Evolutionary conservation across 1,140 invertebrate species (phyloP), one percentile per base, ranked within the genome.

Genomic region (Hycleus cichorii): DNA sequence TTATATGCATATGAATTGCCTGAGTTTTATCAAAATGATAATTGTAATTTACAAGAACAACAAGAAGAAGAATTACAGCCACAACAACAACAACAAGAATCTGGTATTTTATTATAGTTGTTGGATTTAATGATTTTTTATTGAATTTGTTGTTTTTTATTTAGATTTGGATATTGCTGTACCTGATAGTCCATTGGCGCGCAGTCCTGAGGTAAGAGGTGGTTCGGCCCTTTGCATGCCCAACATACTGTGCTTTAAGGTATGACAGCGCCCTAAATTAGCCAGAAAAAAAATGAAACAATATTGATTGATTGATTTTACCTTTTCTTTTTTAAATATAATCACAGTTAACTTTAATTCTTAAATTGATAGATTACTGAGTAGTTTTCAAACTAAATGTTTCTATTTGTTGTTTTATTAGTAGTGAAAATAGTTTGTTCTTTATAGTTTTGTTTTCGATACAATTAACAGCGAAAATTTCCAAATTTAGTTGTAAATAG

Each of bases 181-280:
- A 59, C 66, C 57, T 58, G 66, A 71, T 72, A 69, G 66, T 51
- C 70, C 69, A 9, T 54, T 72, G 61, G 70, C 71, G 46, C 65
- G 70, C 55, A 73, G 70, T 59, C 72, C 78, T 72, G 81, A 83
- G 83, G 83, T 85, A 85, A 85, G 83, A 78, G 77, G 80, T 77
- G 80, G 79, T 76, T 79, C 76, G 74, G 75, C 79, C 74, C 78
- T 83, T 79, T 86, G 83, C 84, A 86, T 86, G 83, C 83, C 83
- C 77, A 80, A 76, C 81, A 81, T 85, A 76, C 83, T 85, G 76
- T 86, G 84, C 83, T 85, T 85, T 80, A 86, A 86, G 84, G 84
- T 86, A 84, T 76, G 78, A 71, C 74, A 69, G 69, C 59, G 55
- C 52, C 54, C 58, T 40, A 24, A 55, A 55, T 44, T 18, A 45